Evolutionary conservation across 2,888 invertebrate species (phyloP), one percentile per base, ranked within the genome.

Genomic region (Parnassius orleans): DNA sequence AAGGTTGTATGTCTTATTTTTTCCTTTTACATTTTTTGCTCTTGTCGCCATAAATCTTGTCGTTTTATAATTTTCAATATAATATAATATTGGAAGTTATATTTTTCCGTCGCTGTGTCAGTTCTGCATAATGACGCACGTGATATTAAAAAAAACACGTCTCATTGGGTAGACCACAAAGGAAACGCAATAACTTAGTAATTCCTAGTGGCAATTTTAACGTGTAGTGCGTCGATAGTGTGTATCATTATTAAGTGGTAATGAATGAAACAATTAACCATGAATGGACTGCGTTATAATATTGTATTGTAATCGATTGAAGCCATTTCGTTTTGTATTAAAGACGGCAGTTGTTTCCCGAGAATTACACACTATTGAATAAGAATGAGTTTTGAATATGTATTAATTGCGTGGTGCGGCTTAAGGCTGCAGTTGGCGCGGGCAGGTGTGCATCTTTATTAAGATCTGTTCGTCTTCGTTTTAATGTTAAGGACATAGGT

Each of bases 201-300:
- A 59, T 52, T 46, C 42, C 19, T 43, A 55, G 50, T 41, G 33
- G 55, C n/a, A 63, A 55, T 63, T 59, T 55, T 58, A 58, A 55
- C 54, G 58, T 63, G 59, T 59, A 53, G 24, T 48, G 61, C 48
- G 52, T 60, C 44, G 24, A 24, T 24, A 10, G 60, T 43, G 54
- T 10, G n/a, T 50, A 44, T 24, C 59, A 50, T 14, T 63, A 66
- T 53, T 56, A 48, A 59, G 59, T 66, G 66, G 65, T 74, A 77
- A 77, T 81, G 78, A 81, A 81, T 81, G 78, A 80, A 78, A 74
- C 68, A 66, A 78, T 76, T 73, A 74, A 64, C 50, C 62, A 73
- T 75, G 76, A 78, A 76, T 78, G 77, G 48, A 69, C 70, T 60
- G 53, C 63, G 33, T 10, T 55, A 54, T 61, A 24, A 24, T 7